Evolutionary conservation across 1,140 invertebrate species (phyloP).

Genomic region (Physella acuta): DNA sequence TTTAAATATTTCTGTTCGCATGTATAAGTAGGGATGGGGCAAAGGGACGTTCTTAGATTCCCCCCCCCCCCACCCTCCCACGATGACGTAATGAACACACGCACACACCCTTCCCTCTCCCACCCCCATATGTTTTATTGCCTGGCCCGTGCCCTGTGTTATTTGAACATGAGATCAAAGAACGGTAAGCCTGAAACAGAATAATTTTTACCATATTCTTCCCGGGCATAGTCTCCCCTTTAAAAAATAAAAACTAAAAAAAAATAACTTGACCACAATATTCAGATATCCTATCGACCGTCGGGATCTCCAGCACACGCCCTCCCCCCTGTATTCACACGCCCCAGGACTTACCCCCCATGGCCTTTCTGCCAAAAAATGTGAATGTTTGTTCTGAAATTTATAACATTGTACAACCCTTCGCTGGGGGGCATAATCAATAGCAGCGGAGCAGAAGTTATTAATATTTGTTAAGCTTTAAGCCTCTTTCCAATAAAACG

Average conservation of each 20-base stretch:
- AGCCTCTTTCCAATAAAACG: conserved; percentile 14
- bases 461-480: conserved; percentile 26
- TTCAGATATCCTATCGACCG: background rate
- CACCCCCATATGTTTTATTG: no score
- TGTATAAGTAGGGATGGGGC: no score
- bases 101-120: no score
- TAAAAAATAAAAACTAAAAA: background rate
- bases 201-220: no score
- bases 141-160: no score
- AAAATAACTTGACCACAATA: background rate
- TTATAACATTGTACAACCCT: conserved; percentile 17
- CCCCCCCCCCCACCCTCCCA: no score
- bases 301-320: background rate
- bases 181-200: no score
- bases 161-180: no score
- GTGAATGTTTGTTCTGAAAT: conserved; percentile 21
- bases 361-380: conserved; percentile 4
- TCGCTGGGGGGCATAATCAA: conserved; percentile 19
- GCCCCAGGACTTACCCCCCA: background rate
- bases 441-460: conserved; percentile 22
- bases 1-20: no score
- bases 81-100: no score
- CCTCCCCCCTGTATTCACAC: background rate
- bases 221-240: no score
- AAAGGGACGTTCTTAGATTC: no score